Conservation (phyloP, 2,797 vertebrate genomes). For the Gallinago nigripennis region DNA sequence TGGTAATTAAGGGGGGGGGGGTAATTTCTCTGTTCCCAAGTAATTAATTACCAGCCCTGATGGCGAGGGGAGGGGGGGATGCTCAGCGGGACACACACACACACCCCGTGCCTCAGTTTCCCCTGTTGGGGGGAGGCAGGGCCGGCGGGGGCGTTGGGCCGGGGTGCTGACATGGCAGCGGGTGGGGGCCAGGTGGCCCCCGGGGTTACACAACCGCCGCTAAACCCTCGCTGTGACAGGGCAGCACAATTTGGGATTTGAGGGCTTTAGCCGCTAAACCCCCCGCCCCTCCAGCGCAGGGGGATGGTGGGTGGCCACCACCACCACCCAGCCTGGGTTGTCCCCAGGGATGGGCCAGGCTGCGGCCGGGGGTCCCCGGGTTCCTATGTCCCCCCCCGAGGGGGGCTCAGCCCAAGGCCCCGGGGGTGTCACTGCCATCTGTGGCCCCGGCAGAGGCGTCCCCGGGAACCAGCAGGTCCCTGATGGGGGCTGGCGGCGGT, state of each 20-base stretch:
- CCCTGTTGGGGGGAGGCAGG: rapidly evolving
- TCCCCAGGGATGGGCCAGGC: neutral
- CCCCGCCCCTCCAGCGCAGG: neutral
- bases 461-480: neutral
- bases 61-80: neutral
- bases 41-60: constrained; percentile 47
- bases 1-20: constrained; percentile 49
- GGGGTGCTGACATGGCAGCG: constrained; percentile 64
- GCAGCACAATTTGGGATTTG: constrained; percentile 81
- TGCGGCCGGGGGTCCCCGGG: neutral
- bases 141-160: neutral
- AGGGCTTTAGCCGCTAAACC: constrained; percentile 57
- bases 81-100: neutral
- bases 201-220: constrained; percentile 73
- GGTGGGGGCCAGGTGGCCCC: constrained; percentile 20
- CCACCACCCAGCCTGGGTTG: neutral
- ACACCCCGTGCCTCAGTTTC: neutral
- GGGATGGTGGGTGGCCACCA: neutral
- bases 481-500: neutral
- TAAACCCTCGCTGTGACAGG: constrained; percentile 78
- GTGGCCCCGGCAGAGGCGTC: neutral
- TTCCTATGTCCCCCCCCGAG: rapidly evolving
- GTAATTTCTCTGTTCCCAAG: constrained; percentile 36
- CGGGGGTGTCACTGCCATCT: rapidly evolving
- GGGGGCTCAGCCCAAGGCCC: neutral